Evolutionary conservation across 2,888 invertebrate species (phyloP).

Genomic region (Philaethria dido): DNA sequence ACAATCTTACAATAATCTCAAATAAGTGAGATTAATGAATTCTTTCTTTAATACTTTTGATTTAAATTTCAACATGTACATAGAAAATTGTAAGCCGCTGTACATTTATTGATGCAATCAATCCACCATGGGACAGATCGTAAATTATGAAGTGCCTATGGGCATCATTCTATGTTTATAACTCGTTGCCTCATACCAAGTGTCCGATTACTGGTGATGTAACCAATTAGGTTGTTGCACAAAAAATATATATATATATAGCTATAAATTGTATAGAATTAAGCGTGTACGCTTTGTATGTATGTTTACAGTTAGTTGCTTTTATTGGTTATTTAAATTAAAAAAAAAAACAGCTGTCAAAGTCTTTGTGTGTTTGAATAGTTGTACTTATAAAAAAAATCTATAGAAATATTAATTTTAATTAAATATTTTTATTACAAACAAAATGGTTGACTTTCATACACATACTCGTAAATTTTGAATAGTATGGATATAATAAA

Average conservation of each 20-base stretch:
- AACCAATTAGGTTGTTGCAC: conserved; percentile 28
- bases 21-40: conserved; percentile 16
- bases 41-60: conserved; percentile 9
- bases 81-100: conserved; percentile 25
- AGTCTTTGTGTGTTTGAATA: not conserved
- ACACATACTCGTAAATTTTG: not conserved
- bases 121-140: conserved; percentile 34
- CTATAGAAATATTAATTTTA: not conserved
- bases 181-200: conserved; percentile 25
- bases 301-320: conserved; percentile 6
- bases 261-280: conserved; percentile 6
- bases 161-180: conserved; percentile 27
- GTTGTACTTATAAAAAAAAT: not conserved
- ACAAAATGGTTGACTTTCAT: not conserved
- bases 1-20: not conserved
- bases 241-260: conserved; percentile 10
- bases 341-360: not conserved
- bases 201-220: conserved; percentile 34
- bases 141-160: conserved; percentile 31
- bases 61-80: conserved; percentile 12
- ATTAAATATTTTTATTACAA: not conserved
- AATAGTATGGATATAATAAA: not conserved
- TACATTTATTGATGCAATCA: conserved; percentile 34
- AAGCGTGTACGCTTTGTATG: not conserved
- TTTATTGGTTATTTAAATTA: too few relatives aligned